Base-by-base conservation (phyloP, 2,888 invertebrate species). In the Sphaeridia pumilis region DNA sequence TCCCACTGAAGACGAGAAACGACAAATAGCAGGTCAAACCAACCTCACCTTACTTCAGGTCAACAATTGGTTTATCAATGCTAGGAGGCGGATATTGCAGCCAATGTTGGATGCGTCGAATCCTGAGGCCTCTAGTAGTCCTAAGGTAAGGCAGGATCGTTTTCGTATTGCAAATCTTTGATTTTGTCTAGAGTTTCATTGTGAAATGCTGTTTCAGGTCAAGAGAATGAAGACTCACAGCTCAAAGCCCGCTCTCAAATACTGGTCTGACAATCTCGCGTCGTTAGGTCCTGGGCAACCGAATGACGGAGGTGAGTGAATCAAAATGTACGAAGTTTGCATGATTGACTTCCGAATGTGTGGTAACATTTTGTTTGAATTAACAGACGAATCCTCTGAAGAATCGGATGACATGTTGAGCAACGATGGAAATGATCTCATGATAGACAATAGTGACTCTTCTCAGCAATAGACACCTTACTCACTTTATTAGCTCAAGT, bases 11-110 rank as follows among this genome's bases (percentile, higher is more conserved):
- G 92, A 92, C 68, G 90, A 93, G 70, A 93, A 93, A 70, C 79
- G 88, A 28, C 82, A 86, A 58, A 83, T 93, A 56, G 89, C 90
- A 2, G 81, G 82, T 25, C 87, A 90, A 70, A 92, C 92, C 31
- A 82, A 89, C 66, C 77, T 93, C 52, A 90, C 90, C 1, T 72
- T 89, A 47, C 67, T 75, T 54, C 75, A 75, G 68, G 89, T 92
- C 58, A 88, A 88, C 74, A 88, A 87, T 69, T 88, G 88, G 87
- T 88, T 93, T 72, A 92, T 93, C 62, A 93, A 93, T 73, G 93
- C 93, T 2, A 76, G 93, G 34, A 78, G 93, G 54, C 76, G 92
- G 63, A 92, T 92, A 66, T 74, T 92, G 49, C 90, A 90, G 70
- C 92, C 92, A 1, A 93, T 92, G 90, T 71, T 92, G 46, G 90